phyloP scores from a whole-genome alignment of 2,113 vertebrate species.

The Eubucco bourcierii region DNA sequence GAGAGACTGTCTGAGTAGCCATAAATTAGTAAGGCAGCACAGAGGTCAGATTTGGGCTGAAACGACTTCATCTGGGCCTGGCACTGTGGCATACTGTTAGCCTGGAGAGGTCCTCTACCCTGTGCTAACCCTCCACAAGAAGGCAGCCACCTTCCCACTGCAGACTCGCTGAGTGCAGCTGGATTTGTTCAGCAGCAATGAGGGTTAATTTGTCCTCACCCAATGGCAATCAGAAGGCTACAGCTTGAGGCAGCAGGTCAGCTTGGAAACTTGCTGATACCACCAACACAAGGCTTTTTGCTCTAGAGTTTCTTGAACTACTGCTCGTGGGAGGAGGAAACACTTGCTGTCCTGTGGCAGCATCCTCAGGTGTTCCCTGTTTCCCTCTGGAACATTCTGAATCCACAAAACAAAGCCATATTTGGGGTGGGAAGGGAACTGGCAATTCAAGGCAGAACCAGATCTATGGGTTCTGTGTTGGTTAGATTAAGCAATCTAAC shows the following conservation, averaged over 20 bases:
- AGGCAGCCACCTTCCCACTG: not conserved
- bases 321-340: not conserved
- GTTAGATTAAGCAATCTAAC: not conserved
- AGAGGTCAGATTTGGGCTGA: not conserved
- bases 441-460: not conserved
- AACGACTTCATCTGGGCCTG: not conserved
- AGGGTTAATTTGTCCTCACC: not conserved
- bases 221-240: not conserved
- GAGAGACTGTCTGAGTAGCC: not conserved
- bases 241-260: not conserved
- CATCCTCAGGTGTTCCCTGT: not conserved
- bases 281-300: not conserved
- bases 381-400: not conserved
- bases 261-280: not conserved
- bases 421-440: not conserved
- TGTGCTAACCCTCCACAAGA: not conserved
- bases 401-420: not conserved
- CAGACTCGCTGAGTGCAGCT: too few relatives aligned
- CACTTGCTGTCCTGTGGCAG: not conserved
- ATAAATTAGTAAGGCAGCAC: not conserved
- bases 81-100: not conserved
- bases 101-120: not conserved
- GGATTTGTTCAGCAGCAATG: not conserved
- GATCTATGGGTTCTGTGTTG: not conserved
- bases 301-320: not conserved